Percentiles rank a stretch among this genome's conserved stretches.
Conservation (phyloP, 2,797 vertebrate genomes). For the Aythya fuligula region DNA sequence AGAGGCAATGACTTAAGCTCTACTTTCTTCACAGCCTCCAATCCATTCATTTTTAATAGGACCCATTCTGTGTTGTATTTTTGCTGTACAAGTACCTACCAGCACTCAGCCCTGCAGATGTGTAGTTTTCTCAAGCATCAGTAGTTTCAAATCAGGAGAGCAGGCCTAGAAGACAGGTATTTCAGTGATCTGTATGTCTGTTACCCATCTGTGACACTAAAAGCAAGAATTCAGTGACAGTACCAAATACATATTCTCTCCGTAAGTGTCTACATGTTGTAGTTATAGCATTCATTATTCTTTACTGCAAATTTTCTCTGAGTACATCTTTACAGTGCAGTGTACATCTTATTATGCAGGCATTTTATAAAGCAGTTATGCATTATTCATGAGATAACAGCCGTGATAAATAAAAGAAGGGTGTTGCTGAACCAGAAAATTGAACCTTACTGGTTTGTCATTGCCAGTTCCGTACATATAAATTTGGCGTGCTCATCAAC, state of each 20-base stretch:
- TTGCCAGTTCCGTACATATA: not conserved
- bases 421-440: constrained; percentile 21
- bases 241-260: not conserved
- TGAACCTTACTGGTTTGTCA: not conserved
- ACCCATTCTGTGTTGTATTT: not conserved
- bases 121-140: accelerated
- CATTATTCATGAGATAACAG: not conserved
- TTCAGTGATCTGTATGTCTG: not conserved
- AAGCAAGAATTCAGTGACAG: not conserved
- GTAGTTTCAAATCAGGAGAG: not conserved
- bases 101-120: not conserved
- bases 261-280: not conserved
- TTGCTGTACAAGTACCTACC: not conserved
- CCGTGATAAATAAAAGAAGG: not conserved
- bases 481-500: not conserved
- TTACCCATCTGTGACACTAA: not conserved
- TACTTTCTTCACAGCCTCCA: not conserved
- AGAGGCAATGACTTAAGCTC: not conserved
- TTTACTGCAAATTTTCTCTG: not conserved
- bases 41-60: not conserved
- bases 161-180: not conserved
- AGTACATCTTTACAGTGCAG: not conserved
- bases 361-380: not conserved
- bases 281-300: not conserved
- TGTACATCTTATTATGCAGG: not conserved